Evolutionary conservation across 23 tunicate species (phyloP).

Genomic region (Diplosoma virens): DNA sequence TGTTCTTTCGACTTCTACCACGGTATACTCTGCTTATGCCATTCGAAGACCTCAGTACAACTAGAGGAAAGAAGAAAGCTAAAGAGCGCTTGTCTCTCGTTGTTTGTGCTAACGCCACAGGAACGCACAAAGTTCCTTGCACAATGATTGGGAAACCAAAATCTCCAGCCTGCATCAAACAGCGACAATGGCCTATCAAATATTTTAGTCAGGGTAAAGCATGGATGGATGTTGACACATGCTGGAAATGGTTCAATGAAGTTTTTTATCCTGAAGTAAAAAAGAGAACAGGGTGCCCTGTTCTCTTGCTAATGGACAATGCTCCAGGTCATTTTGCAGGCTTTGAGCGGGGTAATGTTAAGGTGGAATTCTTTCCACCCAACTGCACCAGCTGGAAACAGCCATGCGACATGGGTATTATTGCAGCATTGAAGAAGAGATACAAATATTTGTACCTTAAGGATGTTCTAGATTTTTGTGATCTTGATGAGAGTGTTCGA

Average conservation of each 20-base stretch:
- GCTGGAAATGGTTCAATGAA: conserved; percentile 45
- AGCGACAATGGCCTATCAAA: conserved; percentile 34
- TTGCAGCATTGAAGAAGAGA: conserved; percentile 44
- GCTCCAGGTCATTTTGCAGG: conserved; percentile 44
- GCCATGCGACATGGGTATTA: conserved; percentile 45
- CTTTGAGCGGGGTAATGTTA: conserved; percentile 24
- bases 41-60: too few species aligned
- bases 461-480: conserved; percentile 25
- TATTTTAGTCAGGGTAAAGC: conserved; percentile 41
- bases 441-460: too few species aligned
- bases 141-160: conserved; percentile 44
- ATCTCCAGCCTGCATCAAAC: conserved; percentile 38
- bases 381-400: conserved; percentile 42
- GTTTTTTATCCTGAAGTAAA: conserved; percentile 24
- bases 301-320: conserved; percentile 28
- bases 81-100: conserved; percentile 19
- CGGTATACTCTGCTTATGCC: conserved; percentile 32
- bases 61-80: too few species aligned
- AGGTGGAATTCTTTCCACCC: conserved; percentile 37
- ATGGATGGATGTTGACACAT: conserved; percentile 48
- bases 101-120: conserved; percentile 52
- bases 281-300: conserved; percentile 46
- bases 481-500: conserved; percentile 16
- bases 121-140: conserved; percentile 38
- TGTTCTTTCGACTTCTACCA: conserved; percentile 50